Conservation (phyloP, 1,140 invertebrate species). For the Ostrea edulis region DNA sequence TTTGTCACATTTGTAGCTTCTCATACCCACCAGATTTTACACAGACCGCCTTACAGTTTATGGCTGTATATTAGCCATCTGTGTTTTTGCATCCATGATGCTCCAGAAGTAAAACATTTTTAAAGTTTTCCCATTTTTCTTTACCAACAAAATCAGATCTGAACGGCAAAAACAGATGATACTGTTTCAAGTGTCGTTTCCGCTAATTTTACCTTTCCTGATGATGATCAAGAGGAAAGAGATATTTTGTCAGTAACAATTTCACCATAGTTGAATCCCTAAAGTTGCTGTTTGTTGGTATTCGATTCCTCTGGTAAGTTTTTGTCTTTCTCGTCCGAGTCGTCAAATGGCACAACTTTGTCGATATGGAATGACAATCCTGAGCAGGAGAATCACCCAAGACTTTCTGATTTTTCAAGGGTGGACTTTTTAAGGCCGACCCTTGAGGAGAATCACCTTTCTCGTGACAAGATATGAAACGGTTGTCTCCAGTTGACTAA, state of each 20-base stretch:
- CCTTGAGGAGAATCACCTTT: neutral
- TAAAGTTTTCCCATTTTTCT: slow-evolving; percentile 13
- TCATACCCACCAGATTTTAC: neutral
- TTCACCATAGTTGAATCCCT: too few species aligned
- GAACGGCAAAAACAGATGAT: neutral
- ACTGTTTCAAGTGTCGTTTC: neutral
- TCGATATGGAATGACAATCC: neutral
- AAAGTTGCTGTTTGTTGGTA: neutral
- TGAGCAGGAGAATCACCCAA: too few species aligned
- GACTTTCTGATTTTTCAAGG: neutral
- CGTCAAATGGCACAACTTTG: neutral
- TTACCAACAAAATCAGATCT: slow-evolving; percentile 27
- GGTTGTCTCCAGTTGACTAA: neutral
- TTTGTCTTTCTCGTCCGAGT: neutral
- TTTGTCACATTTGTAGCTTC: slow-evolving; percentile 39
- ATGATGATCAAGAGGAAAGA: slow-evolving; percentile 7
- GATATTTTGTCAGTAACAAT: too few species aligned
- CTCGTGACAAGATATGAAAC: neutral
- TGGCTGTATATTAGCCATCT: too few species aligned
- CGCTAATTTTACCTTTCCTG: slow-evolving; percentile 35
- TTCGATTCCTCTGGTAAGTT: neutral
- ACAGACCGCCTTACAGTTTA: slow-evolving; percentile 8
- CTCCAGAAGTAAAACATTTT: slow-evolving; percentile 11
- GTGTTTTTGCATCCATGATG: too few species aligned
- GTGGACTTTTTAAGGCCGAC: neutral